Percentiles rank a stretch among this genome's conserved stretches.
Evolutionary conservation across 2,113 vertebrate species (phyloP).

Genomic region (Centropristis striata): DNA sequence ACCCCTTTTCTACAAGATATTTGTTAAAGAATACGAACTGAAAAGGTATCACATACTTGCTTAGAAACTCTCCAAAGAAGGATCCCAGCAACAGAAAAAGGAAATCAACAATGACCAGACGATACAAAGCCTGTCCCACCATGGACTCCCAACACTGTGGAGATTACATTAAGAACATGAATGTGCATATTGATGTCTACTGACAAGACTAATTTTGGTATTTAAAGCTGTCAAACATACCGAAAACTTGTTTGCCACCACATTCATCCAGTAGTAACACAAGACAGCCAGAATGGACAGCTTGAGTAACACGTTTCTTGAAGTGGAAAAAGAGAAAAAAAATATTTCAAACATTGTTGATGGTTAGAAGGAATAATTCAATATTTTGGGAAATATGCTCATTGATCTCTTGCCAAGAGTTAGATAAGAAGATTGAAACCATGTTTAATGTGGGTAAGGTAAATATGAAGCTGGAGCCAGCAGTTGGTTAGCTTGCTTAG

Average conservation of each 20-base stretch:
- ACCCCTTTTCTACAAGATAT: background rate
- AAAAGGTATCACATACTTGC: conserved; percentile 86
- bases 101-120: conserved; percentile 93
- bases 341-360: background rate
- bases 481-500: background rate
- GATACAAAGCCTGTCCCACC: conserved; percentile 94
- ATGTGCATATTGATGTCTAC: background rate
- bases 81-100: conserved; percentile 92
- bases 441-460: fast-evolving
- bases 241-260: conserved; percentile 73
- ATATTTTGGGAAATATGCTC: background rate
- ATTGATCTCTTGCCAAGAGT: background rate
- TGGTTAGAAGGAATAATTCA: background rate
- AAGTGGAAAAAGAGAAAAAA: conserved; percentile 30
- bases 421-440: background rate
- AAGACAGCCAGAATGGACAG: conserved; percentile 93
- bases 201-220: background rate
- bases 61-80: conserved; percentile 94
- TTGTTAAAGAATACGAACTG: background rate
- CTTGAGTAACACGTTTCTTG: conserved; percentile 92
- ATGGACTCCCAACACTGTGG: conserved; percentile 95
- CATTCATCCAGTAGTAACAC: conserved; percentile 93
- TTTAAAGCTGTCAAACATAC: conserved; percentile 54
- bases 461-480: background rate
- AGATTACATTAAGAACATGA: conserved; percentile 10